Evolutionary conservation across 1,140 invertebrate genomes (phyloP).

Genomic region (Bilobella aurantiaca): DNA sequence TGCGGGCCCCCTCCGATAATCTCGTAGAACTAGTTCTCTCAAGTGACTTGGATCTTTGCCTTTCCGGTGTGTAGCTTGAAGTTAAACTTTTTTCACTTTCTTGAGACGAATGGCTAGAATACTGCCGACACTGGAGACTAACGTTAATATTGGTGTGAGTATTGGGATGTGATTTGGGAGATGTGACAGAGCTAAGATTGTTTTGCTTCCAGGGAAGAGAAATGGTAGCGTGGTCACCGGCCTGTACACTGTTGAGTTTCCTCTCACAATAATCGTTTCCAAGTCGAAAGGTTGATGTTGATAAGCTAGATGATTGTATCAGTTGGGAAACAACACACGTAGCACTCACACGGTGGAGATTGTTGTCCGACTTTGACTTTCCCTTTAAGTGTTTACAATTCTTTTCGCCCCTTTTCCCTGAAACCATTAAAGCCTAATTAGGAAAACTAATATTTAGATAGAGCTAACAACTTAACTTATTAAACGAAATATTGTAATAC

Average conservation of each 20-base stretch:
- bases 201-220: slow-evolving; percentile 33
- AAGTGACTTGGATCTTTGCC: slow-evolving; percentile 36
- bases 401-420: slow-evolving; percentile 17
- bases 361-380: slow-evolving; percentile 40
- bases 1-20: background rate
- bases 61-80: background rate
- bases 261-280: background rate
- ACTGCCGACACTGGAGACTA: background rate
- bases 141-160: slow-evolving; percentile 29
- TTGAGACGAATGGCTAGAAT: background rate
- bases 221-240: slow-evolving; percentile 33
- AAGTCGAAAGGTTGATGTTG: background rate
- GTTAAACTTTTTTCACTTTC: background rate
- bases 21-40: slow-evolving; percentile 24
- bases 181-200: slow-evolving; percentile 28
- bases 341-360: slow-evolving; percentile 36
- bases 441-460: background rate
- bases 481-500: too few relatives aligned
- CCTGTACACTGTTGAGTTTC: slow-evolving; percentile 32
- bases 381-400: slow-evolving; percentile 29
- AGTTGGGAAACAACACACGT: background rate
- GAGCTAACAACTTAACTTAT: too few relatives aligned
- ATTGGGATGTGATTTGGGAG: slow-evolving; percentile 17
- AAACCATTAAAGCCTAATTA: slow-evolving; percentile 16
- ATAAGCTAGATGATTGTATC: background rate